Base-by-base conservation (phyloP, 1,140 invertebrate genomes). In the Ips typographus region DNA sequence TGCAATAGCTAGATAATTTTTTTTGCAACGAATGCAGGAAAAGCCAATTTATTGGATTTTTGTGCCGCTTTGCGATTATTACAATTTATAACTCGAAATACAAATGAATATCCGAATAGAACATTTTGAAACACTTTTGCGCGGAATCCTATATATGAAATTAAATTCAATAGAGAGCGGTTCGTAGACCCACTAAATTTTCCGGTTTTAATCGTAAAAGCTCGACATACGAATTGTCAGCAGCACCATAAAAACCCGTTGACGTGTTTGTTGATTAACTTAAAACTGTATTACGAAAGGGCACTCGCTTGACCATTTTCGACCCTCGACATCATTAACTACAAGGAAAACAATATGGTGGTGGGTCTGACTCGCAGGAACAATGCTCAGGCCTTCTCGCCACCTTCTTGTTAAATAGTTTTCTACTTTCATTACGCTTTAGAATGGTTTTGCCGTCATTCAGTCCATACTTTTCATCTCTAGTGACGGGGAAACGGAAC, bases 371-470 rank as follows among this genome's bases (percentile, higher is more conserved):
- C 65, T 68, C 39, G 41, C 56, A 68, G 65, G 60, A 68, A 68
- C 65, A 68, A 68, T 60, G 57, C 65, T 68, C 43, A 41, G 47
- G 56, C 37, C 47, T 55, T 68, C 49, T 68, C 65, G 53, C 56
- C 65, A 52, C 57, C 65, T 66, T 66, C 65, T 68, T 68, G 65
- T 68, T 68, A 68, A 68, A 68, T 68, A 68, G 65, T 68, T 68
- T 59, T 68, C 56, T 43, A 68, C 65, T 68, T 68, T 68, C 65
- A 68, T 68, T 68, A 68, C 65, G 39, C 47, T 60, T 39, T 39
- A 68, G 58, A 68, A 47, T 60, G 65, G 65, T 68, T 70, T 62
- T 22, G 22, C 22, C 22, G 22, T 22, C 22, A 22, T 22, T 22
- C 22, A 59, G 22, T 22, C 22, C 0, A 22, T 22, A 22, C 22